phyloP scores from a whole-genome alignment of 2,797 vertebrate genomes.

The Ptychadena robeensis region DNA sequence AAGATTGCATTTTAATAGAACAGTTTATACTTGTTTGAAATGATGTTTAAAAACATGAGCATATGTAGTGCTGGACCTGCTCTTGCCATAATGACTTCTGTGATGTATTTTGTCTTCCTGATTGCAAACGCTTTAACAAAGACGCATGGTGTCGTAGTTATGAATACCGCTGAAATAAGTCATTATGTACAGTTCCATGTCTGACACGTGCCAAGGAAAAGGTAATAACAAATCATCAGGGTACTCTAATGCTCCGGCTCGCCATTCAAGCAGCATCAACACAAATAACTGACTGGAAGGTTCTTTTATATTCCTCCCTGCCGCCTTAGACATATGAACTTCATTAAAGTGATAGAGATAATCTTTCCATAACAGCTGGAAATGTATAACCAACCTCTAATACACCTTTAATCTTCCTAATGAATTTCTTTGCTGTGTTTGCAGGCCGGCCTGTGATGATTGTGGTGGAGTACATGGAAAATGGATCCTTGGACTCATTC shows the following conservation, averaged over 20 bases:
- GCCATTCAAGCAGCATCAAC: constrained; percentile 17
- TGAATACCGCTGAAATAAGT: constrained; percentile 32
- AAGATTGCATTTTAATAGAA: constrained; percentile 46
- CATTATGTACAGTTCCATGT: constrained; percentile 15
- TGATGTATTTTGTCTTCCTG: constrained; percentile 35
- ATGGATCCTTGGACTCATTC: constrained; percentile 95
- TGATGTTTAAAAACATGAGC: constrained; percentile 46
- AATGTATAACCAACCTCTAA: constrained; percentile 59
- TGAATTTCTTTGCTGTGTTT: constrained; percentile 74
- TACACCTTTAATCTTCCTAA: constrained; percentile 64
- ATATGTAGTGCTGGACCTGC: constrained; percentile 27
- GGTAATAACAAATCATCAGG: constrained; percentile 31
- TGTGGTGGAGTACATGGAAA: constrained; percentile 97
- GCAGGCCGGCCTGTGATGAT: constrained; percentile 96
- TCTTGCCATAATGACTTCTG: constrained; percentile 40
- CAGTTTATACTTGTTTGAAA: constrained; percentile 43
- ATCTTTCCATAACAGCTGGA: constrained; percentile 65
- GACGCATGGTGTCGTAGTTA: constrained; percentile 22
- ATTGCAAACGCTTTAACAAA: constrained; percentile 45
- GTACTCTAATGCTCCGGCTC: not conserved
- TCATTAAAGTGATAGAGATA: constrained; percentile 67
- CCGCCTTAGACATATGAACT: constrained; percentile 52
- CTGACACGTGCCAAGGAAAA: constrained; percentile 3
- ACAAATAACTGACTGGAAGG: constrained; percentile 38
- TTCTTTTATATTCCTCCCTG: constrained; percentile 9